Percentiles rank a stretch among this genome's conserved stretches.
These are phyloP conservation scores for Scatophagus argus DNA, from an alignment of 2,113 vertebrate species.

Conservation along the genomic window DNA sequence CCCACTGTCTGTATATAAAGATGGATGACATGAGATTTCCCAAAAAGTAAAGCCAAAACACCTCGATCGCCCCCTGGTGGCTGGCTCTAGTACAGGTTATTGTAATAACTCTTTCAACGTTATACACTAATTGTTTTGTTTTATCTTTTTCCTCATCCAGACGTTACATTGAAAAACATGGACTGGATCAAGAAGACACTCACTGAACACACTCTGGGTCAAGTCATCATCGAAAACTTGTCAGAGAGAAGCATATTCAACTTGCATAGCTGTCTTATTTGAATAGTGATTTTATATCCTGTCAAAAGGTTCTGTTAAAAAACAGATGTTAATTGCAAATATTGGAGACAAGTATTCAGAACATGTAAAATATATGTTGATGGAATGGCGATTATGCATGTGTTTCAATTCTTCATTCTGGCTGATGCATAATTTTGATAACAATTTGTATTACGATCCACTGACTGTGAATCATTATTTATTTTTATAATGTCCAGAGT, in stretches of 20 bases:
- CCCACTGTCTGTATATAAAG: no score
- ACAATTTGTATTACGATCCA: slow-evolving; percentile 86
- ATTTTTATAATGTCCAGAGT: slow-evolving; percentile 86
- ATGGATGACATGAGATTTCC: no score
- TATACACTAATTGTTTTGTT: not conserved
- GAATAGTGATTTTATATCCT: slow-evolving; percentile 76
- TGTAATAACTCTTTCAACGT: not conserved
- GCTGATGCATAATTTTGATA: slow-evolving; percentile 86
- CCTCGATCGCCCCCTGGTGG: no score
- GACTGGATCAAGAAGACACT: slow-evolving; percentile 76
- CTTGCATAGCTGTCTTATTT: slow-evolving; percentile 66
- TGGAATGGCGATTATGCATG: slow-evolving; percentile 84
- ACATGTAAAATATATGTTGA: slow-evolving; percentile 73
- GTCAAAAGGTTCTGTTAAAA: slow-evolving; percentile 65
- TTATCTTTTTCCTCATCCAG: slow-evolving; percentile 55
- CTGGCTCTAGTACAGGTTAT: no score
- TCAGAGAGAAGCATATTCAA: slow-evolving; percentile 65
- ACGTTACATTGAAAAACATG: slow-evolving; percentile 85
- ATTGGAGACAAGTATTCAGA: slow-evolving; percentile 55
- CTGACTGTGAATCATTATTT: slow-evolving; percentile 86
- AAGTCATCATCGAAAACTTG: slow-evolving; percentile 56
- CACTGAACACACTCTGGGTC: slow-evolving; percentile 70
- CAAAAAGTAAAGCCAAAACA: no score
- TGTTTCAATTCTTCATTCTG: slow-evolving; percentile 83
- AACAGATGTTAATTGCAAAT: slow-evolving; percentile 52